These are phyloP conservation scores for Conomelus anceps DNA, from an alignment of 2,888 invertebrate genomes.

Conservation along the genomic window DNA sequence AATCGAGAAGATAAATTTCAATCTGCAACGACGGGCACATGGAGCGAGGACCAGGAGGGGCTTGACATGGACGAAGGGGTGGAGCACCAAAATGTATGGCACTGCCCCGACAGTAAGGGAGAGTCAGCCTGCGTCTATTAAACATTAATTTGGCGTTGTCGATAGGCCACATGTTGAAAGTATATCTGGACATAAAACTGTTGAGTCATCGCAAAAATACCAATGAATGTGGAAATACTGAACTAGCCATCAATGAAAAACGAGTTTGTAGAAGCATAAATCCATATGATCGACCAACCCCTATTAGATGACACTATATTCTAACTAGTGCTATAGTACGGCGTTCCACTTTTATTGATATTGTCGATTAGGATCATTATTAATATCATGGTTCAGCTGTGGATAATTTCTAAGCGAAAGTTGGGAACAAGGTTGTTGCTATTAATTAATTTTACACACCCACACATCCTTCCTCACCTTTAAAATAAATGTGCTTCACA, in stretches of 20 bases:
- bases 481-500: no score
- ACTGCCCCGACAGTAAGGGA: no score
- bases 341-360: not conserved
- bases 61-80: not conserved
- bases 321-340: not conserved
- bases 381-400: not conserved
- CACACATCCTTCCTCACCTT: no score
- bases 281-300: not conserved
- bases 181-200: not conserved
- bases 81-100: not conserved
- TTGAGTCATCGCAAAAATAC: not conserved
- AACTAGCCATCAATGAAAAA: not conserved
- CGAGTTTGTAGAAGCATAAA: not conserved
- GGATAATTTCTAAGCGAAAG: not conserved
- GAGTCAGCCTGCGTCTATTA: not conserved
- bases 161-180: not conserved
- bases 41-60: not conserved
- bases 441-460: no score
- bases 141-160: not conserved
- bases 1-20: constrained; percentile 11
- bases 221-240: not conserved
- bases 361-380: not conserved
- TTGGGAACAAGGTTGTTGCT: not conserved
- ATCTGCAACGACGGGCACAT: constrained; percentile 1
- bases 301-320: not conserved